Evolutionary conservation across 2,797 vertebrate genomes (phyloP).

Genomic region (Heteromormyrus szaboi): DNA sequence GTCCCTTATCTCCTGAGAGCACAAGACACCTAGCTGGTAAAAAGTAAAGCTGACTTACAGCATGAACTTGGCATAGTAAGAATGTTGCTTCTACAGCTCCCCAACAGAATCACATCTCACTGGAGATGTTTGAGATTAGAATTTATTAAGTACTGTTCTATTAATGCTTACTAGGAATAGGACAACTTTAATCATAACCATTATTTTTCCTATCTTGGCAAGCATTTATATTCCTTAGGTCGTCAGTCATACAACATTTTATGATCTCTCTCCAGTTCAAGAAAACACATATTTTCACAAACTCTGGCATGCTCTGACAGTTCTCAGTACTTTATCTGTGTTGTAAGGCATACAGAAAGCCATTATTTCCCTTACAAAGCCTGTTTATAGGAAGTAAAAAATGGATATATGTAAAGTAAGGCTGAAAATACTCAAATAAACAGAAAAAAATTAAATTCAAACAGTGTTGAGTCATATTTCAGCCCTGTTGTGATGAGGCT

Average conservation of each 20-base stretch:
- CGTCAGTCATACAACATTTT: neutral
- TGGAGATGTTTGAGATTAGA: neutral
- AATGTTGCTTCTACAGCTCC: neutral
- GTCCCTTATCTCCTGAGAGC: neutral
- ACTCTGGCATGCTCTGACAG: neutral
- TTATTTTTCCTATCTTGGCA: neutral
- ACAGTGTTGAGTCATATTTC: neutral
- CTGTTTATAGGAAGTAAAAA: neutral
- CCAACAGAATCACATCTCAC: neutral
- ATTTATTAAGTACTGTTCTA: neutral
- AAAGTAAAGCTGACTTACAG: neutral
- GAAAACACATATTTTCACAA: constrained; percentile 16
- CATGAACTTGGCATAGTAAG: neutral
- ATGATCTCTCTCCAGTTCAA: neutral
- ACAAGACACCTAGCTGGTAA: neutral
- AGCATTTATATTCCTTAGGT: neutral
- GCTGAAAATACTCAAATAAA: neutral
- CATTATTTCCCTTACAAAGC: neutral
- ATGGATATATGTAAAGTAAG: constrained; percentile 6
- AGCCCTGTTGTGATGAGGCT: neutral
- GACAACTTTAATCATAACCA: neutral
- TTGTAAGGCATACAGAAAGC: neutral
- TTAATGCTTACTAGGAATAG: neutral
- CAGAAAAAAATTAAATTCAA: neutral
- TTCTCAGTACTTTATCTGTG: neutral